phyloP scores from a whole-genome alignment of 2,888 invertebrate species.

The Scaptomyza parva region DNA sequence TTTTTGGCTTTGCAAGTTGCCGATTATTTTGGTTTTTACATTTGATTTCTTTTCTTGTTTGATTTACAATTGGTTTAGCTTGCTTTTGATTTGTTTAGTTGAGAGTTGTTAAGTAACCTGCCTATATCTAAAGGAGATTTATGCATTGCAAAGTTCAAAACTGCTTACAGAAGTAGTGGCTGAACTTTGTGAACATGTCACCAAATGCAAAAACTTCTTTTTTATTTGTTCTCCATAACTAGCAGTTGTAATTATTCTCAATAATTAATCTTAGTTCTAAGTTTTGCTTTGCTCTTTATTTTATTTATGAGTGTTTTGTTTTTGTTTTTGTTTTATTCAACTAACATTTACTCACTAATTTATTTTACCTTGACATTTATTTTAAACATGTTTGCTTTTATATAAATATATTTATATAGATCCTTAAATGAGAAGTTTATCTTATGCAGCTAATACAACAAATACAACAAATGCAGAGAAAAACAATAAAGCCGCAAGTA shows the following conservation, averaged over 20 bases:
- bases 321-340: slow-evolving; percentile 44
- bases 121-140: slow-evolving; percentile 43
- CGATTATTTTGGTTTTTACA: slow-evolving; percentile 25
- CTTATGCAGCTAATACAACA: slow-evolving; percentile 44
- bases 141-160: slow-evolving; percentile 32
- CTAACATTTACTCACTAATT: slow-evolving; percentile 65
- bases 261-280: slow-evolving; percentile 41
- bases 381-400: slow-evolving; percentile 39
- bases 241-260: slow-evolving; percentile 39
- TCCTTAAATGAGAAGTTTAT: slow-evolving; percentile 59
- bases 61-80: slow-evolving; percentile 59
- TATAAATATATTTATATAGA: slow-evolving; percentile 46
- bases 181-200: slow-evolving; percentile 19
- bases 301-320: slow-evolving; percentile 8
- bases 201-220: slow-evolving; percentile 22
- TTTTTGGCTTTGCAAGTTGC: slow-evolving; percentile 30
- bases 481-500: slow-evolving; percentile 41
- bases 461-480: slow-evolving; percentile 39
- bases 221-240: slow-evolving; percentile 9
- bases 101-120: slow-evolving; percentile 9
- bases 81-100: slow-evolving; percentile 49
- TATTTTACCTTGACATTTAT: slow-evolving; percentile 45
- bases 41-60: slow-evolving; percentile 52
- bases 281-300: slow-evolving; percentile 23
- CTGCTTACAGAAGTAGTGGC: slow-evolving; percentile 19